Evolutionary conservation across 2,797 vertebrate genomes (phyloP), one percentile per base, ranked within the genome.

Genomic region (Bufotes viridis): DNA sequence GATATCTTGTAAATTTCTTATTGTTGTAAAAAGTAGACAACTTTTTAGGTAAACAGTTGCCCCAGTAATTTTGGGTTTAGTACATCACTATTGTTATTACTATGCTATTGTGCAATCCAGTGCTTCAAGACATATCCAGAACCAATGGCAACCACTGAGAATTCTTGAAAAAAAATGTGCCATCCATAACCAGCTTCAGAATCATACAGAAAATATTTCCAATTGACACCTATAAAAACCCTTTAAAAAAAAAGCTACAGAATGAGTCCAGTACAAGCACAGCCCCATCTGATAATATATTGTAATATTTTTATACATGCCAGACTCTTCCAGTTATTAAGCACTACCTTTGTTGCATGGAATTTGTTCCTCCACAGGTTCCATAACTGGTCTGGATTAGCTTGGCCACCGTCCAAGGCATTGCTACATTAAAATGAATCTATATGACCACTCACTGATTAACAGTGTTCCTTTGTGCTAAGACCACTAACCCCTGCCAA

Each of bases 391-490:
- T 91, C 93, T 90, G 93, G 91, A 93, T 93, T 93, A 92, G 61
- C 67, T 90, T 93, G 92, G 93, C 92, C 81, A 88, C 58, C 79
- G 15, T 91, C 92, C 93, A 94, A 90, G 87, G 88, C 60, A 80
- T 92, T 93, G 92, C 94, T 93, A 55, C 76, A 72, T 42, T 89
- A 93, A 92, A 85, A 85, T 78, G 42, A 34, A 91, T 90, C 91
- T 91, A 58, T 87, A 76, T 24, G 78, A 80, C 84, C 78, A 87
- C 89, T 90, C 85, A 55, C 90, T 84, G 90, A 51, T 93, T 91
- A 91, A 95, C 92, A 94, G 91, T 78, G 20, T 90, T 91, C 92
- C 92, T 85, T 94, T 95, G 93, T 95, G 91, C 92, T 90, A 88
- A 93, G 92, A 91, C 91, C 84, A 86, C 92, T 92, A 91, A 93